These are phyloP conservation scores for Hydra vulgaris DNA, from an alignment of 30 jellyfish, hydroid and myxozoan genomes.

Conservation along the genomic window DNA sequence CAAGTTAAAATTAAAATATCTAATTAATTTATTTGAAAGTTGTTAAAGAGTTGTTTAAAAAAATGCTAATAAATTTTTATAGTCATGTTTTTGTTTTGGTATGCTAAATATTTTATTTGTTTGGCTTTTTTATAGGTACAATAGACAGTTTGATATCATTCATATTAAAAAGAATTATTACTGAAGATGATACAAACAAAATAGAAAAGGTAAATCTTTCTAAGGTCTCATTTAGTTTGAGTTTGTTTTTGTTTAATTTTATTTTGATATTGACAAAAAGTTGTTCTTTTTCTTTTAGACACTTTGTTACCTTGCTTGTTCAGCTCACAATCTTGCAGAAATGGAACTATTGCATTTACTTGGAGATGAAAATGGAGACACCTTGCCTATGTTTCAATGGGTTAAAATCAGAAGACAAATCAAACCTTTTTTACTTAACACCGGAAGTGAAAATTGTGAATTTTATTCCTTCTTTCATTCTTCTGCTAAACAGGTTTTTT, in stretches of 20 bases:
- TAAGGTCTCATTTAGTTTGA: too few species aligned
- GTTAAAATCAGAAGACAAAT: slow-evolving; percentile 29
- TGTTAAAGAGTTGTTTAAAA: too few species aligned
- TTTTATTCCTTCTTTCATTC: slow-evolving; percentile 49
- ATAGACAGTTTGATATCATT: slow-evolving; percentile 28
- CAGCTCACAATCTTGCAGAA: slow-evolving; percentile 44
- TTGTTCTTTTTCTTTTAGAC: not conserved
- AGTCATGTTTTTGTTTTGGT: too few species aligned
- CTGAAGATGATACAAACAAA: slow-evolving; percentile 54
- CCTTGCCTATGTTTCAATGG: slow-evolving; percentile 53
- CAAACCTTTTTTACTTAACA: slow-evolving; percentile 45
- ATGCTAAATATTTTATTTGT: too few species aligned
- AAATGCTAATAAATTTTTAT: too few species aligned
- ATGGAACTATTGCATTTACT: slow-evolving; percentile 53
- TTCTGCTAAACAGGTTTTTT: slow-evolving; percentile 30
- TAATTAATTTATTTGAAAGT: too few species aligned
- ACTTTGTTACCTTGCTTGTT: slow-evolving; percentile 5
- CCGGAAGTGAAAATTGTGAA: slow-evolving; percentile 63
- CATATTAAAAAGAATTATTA: slow-evolving; percentile 30
- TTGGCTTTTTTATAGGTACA: slow-evolving; percentile 18
- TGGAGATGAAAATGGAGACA: slow-evolving; percentile 39
- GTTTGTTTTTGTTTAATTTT: too few species aligned
- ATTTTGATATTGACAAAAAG: too few species aligned
- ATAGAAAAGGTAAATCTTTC: slow-evolving; percentile 28
- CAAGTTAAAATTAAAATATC: too few species aligned